Evolutionary conservation across 1,140 invertebrate species (phyloP).

Genomic region (Anoplophora glabripennis): DNA sequence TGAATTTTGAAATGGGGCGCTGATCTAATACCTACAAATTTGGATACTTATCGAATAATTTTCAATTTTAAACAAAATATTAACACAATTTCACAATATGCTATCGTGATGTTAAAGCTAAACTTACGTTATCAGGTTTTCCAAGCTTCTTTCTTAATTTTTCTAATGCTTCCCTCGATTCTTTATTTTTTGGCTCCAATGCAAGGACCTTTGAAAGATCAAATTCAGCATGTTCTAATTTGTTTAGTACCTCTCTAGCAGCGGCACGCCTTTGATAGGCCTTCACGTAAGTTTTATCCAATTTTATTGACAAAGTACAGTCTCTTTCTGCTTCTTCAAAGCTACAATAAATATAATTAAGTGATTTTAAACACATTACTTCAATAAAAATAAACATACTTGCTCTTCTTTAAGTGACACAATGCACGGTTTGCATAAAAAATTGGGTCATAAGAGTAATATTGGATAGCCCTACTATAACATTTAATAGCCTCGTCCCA

Average conservation of each 20-base stretch:
- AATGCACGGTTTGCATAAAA: conserved; percentile 86
- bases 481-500: conserved; percentile 77
- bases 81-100: background rate
- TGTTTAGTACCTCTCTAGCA: conserved; percentile 62
- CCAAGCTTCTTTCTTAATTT: conserved; percentile 57
- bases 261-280: conserved; percentile 72
- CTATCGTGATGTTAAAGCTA: background rate
- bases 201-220: conserved; percentile 66
- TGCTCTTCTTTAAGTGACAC: conserved; percentile 79
- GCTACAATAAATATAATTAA: conserved; percentile 51
- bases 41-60: conserved; percentile 1
- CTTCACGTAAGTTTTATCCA: conserved; percentile 77
- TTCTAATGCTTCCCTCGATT: conserved; percentile 57
- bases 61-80: background rate
- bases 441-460: conserved; percentile 74
- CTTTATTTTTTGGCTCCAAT: conserved; percentile 70
- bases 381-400: conserved; percentile 55
- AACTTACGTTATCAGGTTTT: conserved; percentile 37
- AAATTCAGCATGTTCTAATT: conserved; percentile 60
- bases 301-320: conserved; percentile 66
- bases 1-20: conserved; percentile 42
- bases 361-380: background rate
- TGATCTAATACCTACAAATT: conserved; percentile 18
- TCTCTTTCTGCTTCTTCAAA: conserved; percentile 73
- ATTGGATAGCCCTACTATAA: conserved; percentile 76